Evolutionary conservation across 2,797 vertebrate genomes (phyloP).

Genomic region (Falco novaeseelandiae): DNA sequence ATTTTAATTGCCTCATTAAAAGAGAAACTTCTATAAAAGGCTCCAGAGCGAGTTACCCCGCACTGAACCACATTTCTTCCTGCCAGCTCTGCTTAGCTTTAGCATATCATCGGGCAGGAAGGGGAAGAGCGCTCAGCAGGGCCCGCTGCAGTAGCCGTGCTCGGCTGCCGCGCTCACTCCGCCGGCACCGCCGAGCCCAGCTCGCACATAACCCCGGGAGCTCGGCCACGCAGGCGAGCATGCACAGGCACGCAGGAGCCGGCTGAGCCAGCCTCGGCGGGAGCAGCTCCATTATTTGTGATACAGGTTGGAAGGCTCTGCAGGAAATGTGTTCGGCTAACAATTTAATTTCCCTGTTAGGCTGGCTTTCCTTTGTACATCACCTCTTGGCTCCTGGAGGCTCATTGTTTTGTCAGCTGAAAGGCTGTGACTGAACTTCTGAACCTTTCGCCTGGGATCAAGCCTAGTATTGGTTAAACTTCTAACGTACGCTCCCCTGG

Average conservation of each 20-base stretch:
- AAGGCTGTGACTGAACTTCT: constrained; percentile 6
- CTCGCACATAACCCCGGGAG: neutral
- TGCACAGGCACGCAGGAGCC: neutral
- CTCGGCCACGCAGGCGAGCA: rapidly evolving
- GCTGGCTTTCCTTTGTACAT: neutral
- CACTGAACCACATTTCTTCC: neutral
- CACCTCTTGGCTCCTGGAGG: constrained; percentile 13
- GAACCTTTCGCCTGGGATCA: neutral
- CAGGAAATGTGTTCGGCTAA: neutral
- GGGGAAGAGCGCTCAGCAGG: neutral
- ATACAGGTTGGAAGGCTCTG: neutral
- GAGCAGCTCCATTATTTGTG: neutral
- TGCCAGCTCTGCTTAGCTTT: neutral
- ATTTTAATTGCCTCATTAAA: neutral
- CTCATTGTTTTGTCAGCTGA: constrained; percentile 34
- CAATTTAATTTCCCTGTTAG: neutral
- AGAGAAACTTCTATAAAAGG: neutral
- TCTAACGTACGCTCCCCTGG: neutral
- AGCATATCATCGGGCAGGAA: neutral
- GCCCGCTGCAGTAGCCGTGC: neutral
- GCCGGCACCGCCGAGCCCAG: neutral
- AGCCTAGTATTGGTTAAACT: neutral
- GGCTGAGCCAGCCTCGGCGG: neutral
- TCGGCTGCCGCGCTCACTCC: neutral
- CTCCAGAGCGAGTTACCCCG: neutral